Base-by-base conservation (phyloP, 2,888 invertebrate genomes). In the Polydrusus tereticollis region DNA sequence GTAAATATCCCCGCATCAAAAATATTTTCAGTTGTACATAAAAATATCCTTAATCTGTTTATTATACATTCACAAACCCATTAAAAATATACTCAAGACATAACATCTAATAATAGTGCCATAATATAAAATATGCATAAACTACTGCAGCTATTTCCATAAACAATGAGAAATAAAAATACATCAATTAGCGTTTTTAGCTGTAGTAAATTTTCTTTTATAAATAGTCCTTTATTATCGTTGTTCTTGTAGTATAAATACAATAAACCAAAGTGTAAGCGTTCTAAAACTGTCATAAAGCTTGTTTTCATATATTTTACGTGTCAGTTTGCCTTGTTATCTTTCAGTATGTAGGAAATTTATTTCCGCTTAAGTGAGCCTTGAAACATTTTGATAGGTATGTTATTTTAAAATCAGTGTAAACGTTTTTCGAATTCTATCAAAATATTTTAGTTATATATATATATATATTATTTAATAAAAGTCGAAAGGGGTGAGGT, bases 271-370 rank as follows among this genome's bases (percentile, higher is more conserved):
- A 26, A 12, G 7, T 26, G 26, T 26, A 26, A 50, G 14, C 50
- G 50, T 50, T 50, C 7, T 26, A 26, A 26, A 50, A 50, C 50
- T 50, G 50, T 50, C 50, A 50, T 26, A 50, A 50, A 50, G 14
- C 14, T 26, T 50, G 26, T 50, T 50, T 12, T 50, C n/a, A 50
- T 50, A 50, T 14, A 50, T 26, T 26, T 26, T 50, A 50, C 10
- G 50, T 26, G 23, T 50, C 26, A 14, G 50, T 21, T 50, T 14
- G n/a, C 10, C 14, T 50, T 50, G 50, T 50, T 50, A 26, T 50
- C 14, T 26, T 50, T 14, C 14, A 14, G n/a, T 50, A 23, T 6
- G 23, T 26, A 26, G n/a, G 26, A 18, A 26, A 26, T 50, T 50
- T 26, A 23, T 50, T 23, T 50, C 26, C 3, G 10, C n/a, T 45